A percentile compares a stretch with the other conserved stretches of the same genome.
phyloP scores from a whole-genome alignment of 1,140 invertebrate species.

The Sipha flava region DNA sequence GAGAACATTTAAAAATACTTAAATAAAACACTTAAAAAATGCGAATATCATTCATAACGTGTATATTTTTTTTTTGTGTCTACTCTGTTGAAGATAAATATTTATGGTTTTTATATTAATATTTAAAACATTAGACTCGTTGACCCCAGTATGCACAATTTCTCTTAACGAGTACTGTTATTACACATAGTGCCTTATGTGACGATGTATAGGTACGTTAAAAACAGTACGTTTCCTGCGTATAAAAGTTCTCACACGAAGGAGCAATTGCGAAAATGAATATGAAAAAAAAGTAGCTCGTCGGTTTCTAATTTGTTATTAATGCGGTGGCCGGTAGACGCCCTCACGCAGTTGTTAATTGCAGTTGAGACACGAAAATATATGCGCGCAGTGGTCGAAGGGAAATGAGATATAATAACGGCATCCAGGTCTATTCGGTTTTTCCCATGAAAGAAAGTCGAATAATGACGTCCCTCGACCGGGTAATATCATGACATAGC shows the following conservation, averaged over 20 bases:
- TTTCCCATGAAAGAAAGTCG: constrained; percentile 18
- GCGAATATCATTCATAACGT: too few species aligned
- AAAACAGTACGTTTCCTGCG: not conserved
- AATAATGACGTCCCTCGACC: not conserved
- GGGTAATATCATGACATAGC: not conserved
- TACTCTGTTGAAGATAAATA: too few species aligned
- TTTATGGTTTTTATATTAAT: too few species aligned
- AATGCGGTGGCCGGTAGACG: constrained; percentile 10
- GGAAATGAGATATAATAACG: constrained; percentile 22
- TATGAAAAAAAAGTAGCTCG: constrained; percentile 16
- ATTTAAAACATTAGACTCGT: too few species aligned
- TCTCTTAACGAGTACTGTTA: not conserved
- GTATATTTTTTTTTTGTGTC: too few species aligned
- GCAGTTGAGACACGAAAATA: not conserved
- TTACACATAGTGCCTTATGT: not conserved
- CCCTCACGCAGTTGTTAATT: constrained; percentile 13
- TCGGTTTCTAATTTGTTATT: constrained; percentile 26
- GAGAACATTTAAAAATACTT: too few species aligned
- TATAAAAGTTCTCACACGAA: constrained; percentile 9
- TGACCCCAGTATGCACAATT: not conserved
- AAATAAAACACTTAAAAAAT: too few species aligned
- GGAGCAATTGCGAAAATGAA: constrained; percentile 5
- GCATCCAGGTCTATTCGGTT: not conserved
- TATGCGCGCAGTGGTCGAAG: not conserved
- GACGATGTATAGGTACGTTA: not conserved